These are phyloP conservation scores for Campylomormyrus tamandua DNA, from an alignment of 2,113 vertebrate genomes.

Conservation along the genomic window DNA sequence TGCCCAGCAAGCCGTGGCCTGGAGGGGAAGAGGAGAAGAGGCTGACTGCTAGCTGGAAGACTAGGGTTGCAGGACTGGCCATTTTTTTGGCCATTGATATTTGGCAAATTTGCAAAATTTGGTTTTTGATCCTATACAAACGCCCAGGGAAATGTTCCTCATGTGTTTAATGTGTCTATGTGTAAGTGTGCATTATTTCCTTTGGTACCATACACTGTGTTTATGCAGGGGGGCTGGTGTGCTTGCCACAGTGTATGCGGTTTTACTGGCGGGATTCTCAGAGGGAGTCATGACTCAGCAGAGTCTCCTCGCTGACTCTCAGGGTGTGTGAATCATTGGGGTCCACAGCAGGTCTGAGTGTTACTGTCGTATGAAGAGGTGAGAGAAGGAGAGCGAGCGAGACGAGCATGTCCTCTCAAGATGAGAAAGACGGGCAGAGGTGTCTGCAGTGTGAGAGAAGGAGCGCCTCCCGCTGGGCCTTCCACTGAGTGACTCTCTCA, in stretches of 20 bases:
- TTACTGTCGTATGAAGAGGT: not conserved
- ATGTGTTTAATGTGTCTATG: not conserved
- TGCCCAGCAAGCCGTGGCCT: slow-evolving; percentile 96
- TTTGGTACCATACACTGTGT: not conserved
- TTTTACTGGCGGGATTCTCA: not conserved
- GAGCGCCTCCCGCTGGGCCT: not conserved
- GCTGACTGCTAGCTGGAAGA: not conserved
- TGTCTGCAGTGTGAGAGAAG: not conserved
- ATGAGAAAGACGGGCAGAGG: not conserved
- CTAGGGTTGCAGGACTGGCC: not conserved
- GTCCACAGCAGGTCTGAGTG: not conserved
- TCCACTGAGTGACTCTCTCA: not conserved
- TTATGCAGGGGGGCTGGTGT: not conserved
- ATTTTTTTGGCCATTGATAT: not conserved
- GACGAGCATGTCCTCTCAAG: not conserved
- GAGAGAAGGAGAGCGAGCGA: not conserved
- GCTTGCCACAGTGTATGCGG: not conserved
- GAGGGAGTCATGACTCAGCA: not conserved
- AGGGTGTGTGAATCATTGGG: not conserved
- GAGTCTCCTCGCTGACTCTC: not conserved
- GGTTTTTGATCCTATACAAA: not conserved
- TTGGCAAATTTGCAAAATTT: not conserved
- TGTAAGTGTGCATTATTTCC: not conserved
- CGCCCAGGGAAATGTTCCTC: not conserved
- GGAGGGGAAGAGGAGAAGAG: slow-evolving; percentile 20